phyloP scores from a whole-genome alignment of 1,140 invertebrate genomes.

The Pectinophora gossypiella region DNA sequence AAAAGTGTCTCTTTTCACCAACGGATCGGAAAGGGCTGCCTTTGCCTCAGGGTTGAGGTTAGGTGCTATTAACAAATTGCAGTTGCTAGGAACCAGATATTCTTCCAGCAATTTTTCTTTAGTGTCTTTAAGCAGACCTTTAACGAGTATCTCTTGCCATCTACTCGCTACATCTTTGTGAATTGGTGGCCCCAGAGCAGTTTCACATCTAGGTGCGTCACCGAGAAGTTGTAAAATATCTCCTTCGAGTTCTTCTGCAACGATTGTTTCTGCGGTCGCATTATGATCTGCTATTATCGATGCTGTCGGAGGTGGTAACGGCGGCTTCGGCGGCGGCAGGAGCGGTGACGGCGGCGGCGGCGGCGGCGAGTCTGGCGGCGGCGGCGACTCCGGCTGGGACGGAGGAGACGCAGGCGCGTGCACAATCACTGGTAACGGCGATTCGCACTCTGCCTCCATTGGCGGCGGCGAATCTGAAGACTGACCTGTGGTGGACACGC shows the following conservation, averaged over 20 bases:
- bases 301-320: no score
- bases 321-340: no score
- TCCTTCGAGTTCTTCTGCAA: not conserved
- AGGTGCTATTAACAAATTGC: not conserved
- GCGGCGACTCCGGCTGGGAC: no score
- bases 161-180: conserved; percentile 7
- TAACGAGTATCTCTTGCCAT: conserved; percentile 5
- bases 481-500: no score
- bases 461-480: no score
- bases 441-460: no score
- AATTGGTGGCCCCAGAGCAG: not conserved
- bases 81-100: conserved; percentile 8
- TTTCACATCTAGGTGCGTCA: conserved; percentile 1
- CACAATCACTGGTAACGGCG: no score
- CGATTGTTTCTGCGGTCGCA: not conserved
- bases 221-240: conserved; percentile 2
- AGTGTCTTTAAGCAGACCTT: conserved; percentile 3
- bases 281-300: not conserved
- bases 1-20: conserved; percentile 5
- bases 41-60: conserved; percentile 9
- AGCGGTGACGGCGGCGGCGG: no score
- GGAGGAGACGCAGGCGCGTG: no score
- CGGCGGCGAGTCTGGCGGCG: no score
- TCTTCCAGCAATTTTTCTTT: conserved; percentile 3
- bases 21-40: not conserved